These are phyloP conservation scores for Calephelis nemesis DNA, from an alignment of 1,140 invertebrate species.

Conservation along the genomic window DNA sequence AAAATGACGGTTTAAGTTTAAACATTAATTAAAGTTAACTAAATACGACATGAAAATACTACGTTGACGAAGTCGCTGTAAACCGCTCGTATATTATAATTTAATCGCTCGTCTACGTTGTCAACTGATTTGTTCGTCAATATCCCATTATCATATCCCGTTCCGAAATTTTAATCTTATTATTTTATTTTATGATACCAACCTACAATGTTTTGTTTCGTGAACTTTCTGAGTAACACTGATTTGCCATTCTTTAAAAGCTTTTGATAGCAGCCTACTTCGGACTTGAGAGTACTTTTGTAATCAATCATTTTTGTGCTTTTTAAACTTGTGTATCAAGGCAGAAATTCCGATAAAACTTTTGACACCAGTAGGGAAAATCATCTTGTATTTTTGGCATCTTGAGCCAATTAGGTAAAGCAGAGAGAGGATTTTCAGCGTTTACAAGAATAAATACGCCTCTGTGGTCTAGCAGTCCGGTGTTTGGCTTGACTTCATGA, in stretches of 20 bases:
- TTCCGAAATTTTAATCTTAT: slow-evolving; percentile 6
- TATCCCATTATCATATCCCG: not conserved
- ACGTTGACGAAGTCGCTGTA: too few relatives aligned
- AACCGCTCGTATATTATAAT: not conserved
- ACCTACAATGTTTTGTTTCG: not conserved
- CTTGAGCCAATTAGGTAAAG: not conserved
- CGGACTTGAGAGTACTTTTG: not conserved
- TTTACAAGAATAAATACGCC: too few relatives aligned
- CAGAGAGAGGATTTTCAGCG: not conserved
- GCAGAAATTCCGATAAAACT: not conserved
- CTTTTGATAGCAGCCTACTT: not conserved
- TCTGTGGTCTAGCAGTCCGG: too few relatives aligned
- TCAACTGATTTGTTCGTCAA: not conserved
- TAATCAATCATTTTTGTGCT: slow-evolving; percentile 9
- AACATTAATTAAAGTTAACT: too few relatives aligned
- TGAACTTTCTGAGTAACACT: not conserved
- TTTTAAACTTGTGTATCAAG: slow-evolving; percentile 5
- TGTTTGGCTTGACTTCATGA: too few relatives aligned
- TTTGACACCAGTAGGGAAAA: not conserved
- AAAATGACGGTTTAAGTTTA: too few relatives aligned
- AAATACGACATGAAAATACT: too few relatives aligned
- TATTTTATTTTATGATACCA: not conserved
- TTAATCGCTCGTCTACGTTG: not conserved
- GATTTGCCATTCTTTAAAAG: slow-evolving; percentile 9
- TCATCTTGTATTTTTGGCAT: not conserved